Evolutionary conservation across 2,797 vertebrate genomes (phyloP).

Genomic region (Micropoecilia bifurca): DNA sequence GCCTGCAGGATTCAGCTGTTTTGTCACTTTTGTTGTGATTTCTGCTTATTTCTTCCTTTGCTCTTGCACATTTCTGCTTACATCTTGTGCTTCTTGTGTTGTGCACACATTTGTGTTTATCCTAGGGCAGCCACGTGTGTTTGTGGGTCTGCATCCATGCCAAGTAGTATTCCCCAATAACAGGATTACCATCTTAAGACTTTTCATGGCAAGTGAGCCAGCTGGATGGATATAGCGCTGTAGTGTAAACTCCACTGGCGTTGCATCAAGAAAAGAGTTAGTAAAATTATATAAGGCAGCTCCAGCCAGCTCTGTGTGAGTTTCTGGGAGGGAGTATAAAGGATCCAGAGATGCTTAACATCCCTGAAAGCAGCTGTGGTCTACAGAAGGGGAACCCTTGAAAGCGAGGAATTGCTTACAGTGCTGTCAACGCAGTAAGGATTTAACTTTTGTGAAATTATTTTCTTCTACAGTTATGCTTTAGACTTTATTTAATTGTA

Average conservation of each 20-base stretch:
- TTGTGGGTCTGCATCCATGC: slow-evolving; percentile 51
- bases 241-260: slow-evolving; percentile 64
- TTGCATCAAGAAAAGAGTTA: slow-evolving; percentile 68
- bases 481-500: slow-evolving; percentile 13
- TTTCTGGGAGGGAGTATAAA: slow-evolving; percentile 50
- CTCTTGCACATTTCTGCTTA: slow-evolving; percentile 24
- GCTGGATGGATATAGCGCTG: slow-evolving; percentile 74
- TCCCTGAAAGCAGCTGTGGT: slow-evolving; percentile 29
- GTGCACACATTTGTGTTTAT: slow-evolving; percentile 27
- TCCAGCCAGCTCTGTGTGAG: slow-evolving; percentile 48
- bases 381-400: slow-evolving; percentile 17
- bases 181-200: slow-evolving; percentile 81
- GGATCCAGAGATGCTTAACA: slow-evolving; percentile 40
- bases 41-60: slow-evolving; percentile 15
- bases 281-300: slow-evolving; percentile 60
- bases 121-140: slow-evolving; percentile 22
- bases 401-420: slow-evolving; percentile 36
- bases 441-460: slow-evolving; percentile 22
- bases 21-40: slow-evolving; percentile 23
- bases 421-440: slow-evolving; percentile 23
- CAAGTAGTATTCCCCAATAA: slow-evolving; percentile 78
- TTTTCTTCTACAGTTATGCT: slow-evolving; percentile 8
- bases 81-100: slow-evolving; percentile 23
- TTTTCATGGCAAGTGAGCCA: slow-evolving; percentile 76
- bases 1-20: slow-evolving; percentile 16